Base-by-base conservation (phyloP, 1,140 invertebrate species). In the Drosophila erecta region DNA sequence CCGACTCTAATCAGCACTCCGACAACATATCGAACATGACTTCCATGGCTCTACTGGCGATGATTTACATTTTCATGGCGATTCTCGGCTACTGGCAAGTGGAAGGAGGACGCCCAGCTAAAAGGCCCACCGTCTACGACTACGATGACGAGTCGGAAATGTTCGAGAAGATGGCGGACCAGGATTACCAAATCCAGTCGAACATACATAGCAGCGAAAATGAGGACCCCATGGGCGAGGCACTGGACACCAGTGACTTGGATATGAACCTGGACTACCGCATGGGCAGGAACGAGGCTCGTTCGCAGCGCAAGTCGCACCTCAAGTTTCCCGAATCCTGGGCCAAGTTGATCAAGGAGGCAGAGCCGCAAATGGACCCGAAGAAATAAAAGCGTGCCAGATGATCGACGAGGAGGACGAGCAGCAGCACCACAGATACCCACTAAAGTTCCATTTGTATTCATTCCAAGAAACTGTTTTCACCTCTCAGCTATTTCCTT, bases 1-100 rank as follows among this genome's bases (percentile, higher is more conserved):
- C 35, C 2, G 14, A 4, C 22, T 12, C 0, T n/a, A 27, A 14
- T 20, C 3, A n/a, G 5, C 57, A 4, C n/a, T 20, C 15, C 35
- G 24, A 30, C 6, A 58, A 58, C 17, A 11, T 33, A 1, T 11
- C 27, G 24, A 50, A 33, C 12, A 61, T 61, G 59, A 22, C 37
- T 61, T 58, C 14, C 8, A 6, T 4, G 7, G 30, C n/a, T 11
- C 4, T 58, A 8, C 15, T 61, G 0, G 2, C 30, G 2, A 22
- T 41, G 20, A 7, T 58, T 4, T 27, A 27, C 12, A 20, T 60
- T 17, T 30, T 11, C 2, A 5, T n/a, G 0, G n/a, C 41, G 14
- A 4, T 61, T 11, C 6, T 51, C 12, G 50, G 5, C 6, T 1
- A 4, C 4, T 24, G 3, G 0, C 2, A n/a, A 1, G 51, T 7